Evolutionary conservation across 2,888 invertebrate genomes (phyloP).

Genomic region (Alloplasta piceator): DNA sequence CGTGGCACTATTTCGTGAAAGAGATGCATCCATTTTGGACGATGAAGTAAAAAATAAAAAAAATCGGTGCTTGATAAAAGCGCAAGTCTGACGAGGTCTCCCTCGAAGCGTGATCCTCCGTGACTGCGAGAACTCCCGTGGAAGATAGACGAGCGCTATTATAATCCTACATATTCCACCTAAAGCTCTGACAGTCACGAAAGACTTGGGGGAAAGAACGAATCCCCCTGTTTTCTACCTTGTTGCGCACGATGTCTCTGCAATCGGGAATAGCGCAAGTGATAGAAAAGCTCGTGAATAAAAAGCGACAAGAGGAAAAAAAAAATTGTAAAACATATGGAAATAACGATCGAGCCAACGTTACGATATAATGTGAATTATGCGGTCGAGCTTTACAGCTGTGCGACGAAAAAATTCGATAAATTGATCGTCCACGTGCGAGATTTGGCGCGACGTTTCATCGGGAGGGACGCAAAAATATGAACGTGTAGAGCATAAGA

Average conservation of each 20-base stretch:
- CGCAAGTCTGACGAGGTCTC: neutral
- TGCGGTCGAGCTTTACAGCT: neutral
- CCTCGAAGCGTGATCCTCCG: neutral
- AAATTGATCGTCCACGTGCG: slow-evolving; percentile 25
- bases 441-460: slow-evolving; percentile 12
- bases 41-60: too few relatives aligned
- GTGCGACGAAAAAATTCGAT: slow-evolving; percentile 19
- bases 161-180: neutral
- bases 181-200: neutral
- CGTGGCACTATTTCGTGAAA: too few relatives aligned
- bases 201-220: too few relatives aligned
- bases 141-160: neutral
- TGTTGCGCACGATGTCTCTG: too few relatives aligned
- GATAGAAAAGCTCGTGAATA: slow-evolving; percentile 7
- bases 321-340: neutral
- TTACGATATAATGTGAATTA: slow-evolving; percentile 3
- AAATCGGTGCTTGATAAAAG: too few relatives aligned
- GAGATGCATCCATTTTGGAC: too few relatives aligned
- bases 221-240: too few relatives aligned
- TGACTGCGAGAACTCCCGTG: neutral
- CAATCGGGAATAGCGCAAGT: too few relatives aligned
- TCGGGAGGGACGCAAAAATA: slow-evolving; percentile 7
- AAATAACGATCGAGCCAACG: slow-evolving; percentile 16
- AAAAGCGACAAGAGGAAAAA: neutral
- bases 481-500: neutral